Base-by-base conservation (phyloP, 2,797 vertebrate species). In the Clangula hyemalis region DNA sequence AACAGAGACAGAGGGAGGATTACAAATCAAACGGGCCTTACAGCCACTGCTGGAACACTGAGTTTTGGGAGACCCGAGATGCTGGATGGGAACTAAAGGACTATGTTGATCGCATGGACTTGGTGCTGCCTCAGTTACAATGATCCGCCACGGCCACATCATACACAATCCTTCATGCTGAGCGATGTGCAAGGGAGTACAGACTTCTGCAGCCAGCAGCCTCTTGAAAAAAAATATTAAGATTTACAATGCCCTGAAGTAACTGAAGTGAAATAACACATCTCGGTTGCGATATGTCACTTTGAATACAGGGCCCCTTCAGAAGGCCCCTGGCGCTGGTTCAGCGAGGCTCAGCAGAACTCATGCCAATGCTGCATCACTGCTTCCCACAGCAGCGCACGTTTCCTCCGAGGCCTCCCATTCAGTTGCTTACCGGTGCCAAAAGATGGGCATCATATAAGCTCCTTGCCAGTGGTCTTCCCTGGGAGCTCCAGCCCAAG, bases 321-420 rank as follows among this genome's bases (percentile, higher is more conserved):
- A 28, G 62, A 65, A 66, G 71, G 5, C 24, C 80, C n/a, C 61
- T 94, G 91, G 93, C 72, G 1, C 43, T n/a, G 85, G 75, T 68
- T 94, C 93, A 92, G 86, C 75, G 41, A 41, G 71, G 78, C 84
- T 94, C 91, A 92, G 95, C 89, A 93, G 64, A 92, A 68, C 69
- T 69, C 53, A 34, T 39, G 92, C 93, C 94, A 95, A 45, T 0
- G 5, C 57, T 3, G 1, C 57, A 61, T 43, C 1, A 3, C 47
- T 5, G 56, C 78, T 75, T 47, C 91, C 71, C 5, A 1, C 11
- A 30, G 90, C 36, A 5, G 2, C 27, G 19, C 0, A 5, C 0
- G 22, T 1, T 1, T 74, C 41, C 65, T 78, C 30, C 0, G 0
- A 34, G 64, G 71, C 64, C 1, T 2, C 77, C 60, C 2, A 1